These are phyloP conservation scores for Agriotes lineatus DNA, from an alignment of 2,888 invertebrate genomes.

Conservation along the genomic window DNA sequence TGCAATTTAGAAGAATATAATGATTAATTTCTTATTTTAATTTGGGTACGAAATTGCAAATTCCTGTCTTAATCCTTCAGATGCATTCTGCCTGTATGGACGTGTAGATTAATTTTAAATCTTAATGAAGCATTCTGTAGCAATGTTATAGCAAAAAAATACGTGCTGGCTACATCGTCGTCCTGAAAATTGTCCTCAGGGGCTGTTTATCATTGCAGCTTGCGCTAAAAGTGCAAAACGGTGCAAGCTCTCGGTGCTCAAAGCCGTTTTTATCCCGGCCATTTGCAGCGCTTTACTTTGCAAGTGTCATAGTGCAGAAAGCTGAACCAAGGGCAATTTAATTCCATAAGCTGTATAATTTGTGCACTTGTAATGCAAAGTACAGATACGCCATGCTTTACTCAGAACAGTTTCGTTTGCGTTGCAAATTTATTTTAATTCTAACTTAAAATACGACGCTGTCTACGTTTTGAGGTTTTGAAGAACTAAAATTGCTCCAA, in stretches of 20 bases:
- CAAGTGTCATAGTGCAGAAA: slow-evolving; percentile 17
- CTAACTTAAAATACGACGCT: slow-evolving; percentile 9
- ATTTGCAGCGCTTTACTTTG: slow-evolving; percentile 21
- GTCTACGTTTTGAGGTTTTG: slow-evolving; percentile 3
- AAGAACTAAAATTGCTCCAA: slow-evolving; percentile 13
- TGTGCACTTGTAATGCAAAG: slow-evolving; percentile 22
- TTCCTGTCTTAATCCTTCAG: no score
- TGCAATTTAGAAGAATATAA: no score
- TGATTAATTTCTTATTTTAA: no score
- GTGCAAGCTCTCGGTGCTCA: slow-evolving; percentile 11
- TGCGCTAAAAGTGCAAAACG: slow-evolving; percentile 15
- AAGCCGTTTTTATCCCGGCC: slow-evolving; percentile 19
- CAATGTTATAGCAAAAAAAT: background rate
- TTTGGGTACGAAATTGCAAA: no score
- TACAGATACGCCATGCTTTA: background rate
- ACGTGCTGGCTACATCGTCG: background rate
- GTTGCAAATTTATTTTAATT: slow-evolving; percentile 27
- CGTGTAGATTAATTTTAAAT: background rate
- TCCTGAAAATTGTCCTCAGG: slow-evolving; percentile 3
- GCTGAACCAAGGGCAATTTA: slow-evolving; percentile 20
- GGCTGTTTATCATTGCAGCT: slow-evolving; percentile 13
- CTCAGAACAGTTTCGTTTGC: slow-evolving; percentile 17
- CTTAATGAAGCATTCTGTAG: no score
- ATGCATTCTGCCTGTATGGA: no score
- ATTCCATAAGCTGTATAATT: slow-evolving; percentile 22